These are phyloP conservation scores for Micoletzkya japonica DNA, from an alignment of 2,888 invertebrate species.

Conservation along the genomic window DNA sequence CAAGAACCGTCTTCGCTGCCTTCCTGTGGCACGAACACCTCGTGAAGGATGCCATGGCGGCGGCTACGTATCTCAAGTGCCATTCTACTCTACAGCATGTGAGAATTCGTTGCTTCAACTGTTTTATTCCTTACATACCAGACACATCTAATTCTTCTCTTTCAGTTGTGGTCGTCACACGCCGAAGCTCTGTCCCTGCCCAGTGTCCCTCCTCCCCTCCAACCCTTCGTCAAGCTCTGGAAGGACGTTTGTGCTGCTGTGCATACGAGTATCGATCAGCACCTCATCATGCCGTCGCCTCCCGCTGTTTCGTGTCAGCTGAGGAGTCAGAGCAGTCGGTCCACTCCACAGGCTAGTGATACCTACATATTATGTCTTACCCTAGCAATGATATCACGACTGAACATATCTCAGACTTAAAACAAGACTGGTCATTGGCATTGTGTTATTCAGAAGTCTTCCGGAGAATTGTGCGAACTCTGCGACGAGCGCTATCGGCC, in stretches of 20 bases:
- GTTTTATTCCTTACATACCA: not conserved
- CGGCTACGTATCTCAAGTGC: slow-evolving; percentile 92
- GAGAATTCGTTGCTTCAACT: no score
- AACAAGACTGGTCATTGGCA: no score
- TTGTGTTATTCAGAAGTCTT: slow-evolving; percentile 14
- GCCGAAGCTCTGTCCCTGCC: slow-evolving; percentile 5
- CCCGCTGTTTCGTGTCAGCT: slow-evolving; percentile 55
- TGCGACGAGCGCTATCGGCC: slow-evolving; percentile 74
- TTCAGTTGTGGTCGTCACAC: slow-evolving; percentile 2
- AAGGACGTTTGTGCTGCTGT: slow-evolving; percentile 9
- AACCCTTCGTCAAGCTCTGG: slow-evolving; percentile 29
- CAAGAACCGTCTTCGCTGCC: slow-evolving; percentile 89
- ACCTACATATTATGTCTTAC: not conserved
- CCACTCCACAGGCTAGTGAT: not conserved
- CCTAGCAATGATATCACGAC: not conserved
- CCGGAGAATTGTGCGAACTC: slow-evolving; percentile 75
- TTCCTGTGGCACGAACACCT: slow-evolving; percentile 96
- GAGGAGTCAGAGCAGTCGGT: not conserved
- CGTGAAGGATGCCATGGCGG: slow-evolving; percentile 96
- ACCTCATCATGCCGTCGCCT: slow-evolving; percentile 72
- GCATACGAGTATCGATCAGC: slow-evolving; percentile 62
- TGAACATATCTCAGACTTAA: no score
- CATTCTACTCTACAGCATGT: slow-evolving; percentile 64
- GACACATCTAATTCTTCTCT: not conserved
- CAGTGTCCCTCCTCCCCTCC: slow-evolving; percentile 29